A percentile compares a stretch with the other conserved stretches of the same genome.
Conservation (phyloP, 2,113 vertebrate species). For the Chaetorhynchus papuensis region DNA sequence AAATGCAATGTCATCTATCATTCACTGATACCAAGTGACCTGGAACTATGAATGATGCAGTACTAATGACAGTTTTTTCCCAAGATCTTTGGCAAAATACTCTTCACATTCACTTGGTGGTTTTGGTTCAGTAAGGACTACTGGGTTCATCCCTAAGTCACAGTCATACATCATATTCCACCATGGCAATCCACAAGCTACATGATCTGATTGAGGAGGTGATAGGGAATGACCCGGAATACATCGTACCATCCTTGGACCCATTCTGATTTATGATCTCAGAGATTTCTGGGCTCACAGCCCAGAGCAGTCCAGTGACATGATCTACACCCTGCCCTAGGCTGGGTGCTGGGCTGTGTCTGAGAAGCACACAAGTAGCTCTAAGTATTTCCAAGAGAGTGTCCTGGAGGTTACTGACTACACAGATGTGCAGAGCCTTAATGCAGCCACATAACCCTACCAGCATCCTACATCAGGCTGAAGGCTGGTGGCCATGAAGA, state of each 20-base stretch:
- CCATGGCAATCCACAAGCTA: not conserved
- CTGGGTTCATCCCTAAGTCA: not conserved
- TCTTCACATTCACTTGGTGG: not conserved
- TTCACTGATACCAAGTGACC: not conserved
- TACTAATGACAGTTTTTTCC: not conserved
- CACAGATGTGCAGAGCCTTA: accelerated
- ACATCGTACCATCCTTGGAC: not conserved
- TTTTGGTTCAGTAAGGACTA: not conserved
- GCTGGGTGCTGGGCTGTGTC: not conserved
- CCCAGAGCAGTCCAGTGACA: not conserved
- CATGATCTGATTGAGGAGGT: not conserved
- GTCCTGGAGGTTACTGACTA: not conserved
- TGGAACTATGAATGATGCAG: not conserved
- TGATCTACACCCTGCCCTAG: accelerated
- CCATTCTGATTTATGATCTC: not conserved
- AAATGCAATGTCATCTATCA: not conserved
- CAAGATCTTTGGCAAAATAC: not conserved
- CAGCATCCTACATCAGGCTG: not conserved
- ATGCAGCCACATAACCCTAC: not conserved
- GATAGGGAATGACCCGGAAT: not conserved
- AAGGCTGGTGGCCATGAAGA: not conserved
- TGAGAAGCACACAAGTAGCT: not conserved
- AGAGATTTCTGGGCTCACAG: not conserved
- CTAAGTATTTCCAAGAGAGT: not conserved
- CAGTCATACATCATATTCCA: not conserved